Percentiles rank a stretch among this genome's conserved stretches.
phyloP scores from a whole-genome alignment of 2,888 invertebrate genomes.

The Folsomia manolachei region DNA sequence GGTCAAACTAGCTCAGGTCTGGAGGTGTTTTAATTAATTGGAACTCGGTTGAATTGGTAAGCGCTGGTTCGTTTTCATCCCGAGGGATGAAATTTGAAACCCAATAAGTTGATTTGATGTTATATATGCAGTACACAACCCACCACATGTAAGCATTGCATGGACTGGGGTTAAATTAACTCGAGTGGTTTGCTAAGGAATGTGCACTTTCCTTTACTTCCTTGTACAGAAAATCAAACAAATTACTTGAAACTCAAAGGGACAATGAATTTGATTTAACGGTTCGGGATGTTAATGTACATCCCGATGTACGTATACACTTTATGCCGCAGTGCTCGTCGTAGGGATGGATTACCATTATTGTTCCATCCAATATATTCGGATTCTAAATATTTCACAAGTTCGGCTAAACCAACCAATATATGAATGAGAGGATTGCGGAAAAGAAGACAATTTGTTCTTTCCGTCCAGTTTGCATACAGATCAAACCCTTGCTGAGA shows the following conservation, averaged over 20 bases:
- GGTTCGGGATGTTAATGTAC: neutral
- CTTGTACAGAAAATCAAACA: neutral
- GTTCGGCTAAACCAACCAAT: neutral
- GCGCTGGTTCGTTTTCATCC: neutral
- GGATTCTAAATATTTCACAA: neutral
- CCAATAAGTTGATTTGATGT: neutral
- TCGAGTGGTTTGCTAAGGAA: constrained; percentile 19
- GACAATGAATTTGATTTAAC: neutral
- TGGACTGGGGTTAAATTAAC: constrained; percentile 8
- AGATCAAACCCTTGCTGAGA: no score
- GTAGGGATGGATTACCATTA: neutral
- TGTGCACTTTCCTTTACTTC: neutral
- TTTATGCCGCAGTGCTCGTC: neutral
- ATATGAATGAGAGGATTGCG: neutral
- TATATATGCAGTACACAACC: neutral
- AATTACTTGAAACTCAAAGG: neutral
- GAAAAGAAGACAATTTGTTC: no score
- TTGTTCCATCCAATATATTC: neutral
- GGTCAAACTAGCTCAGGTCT: constrained; percentile 5
- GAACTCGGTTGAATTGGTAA: constrained; percentile 3
- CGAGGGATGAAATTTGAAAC: constrained; percentile 16
- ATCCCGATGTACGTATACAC: no score
- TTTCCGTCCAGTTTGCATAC: no score
- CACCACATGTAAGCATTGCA: no score
- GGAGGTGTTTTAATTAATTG: constrained; percentile 23